Evolutionary conservation across 2,888 invertebrate genomes (phyloP), one percentile per base, ranked within the genome.

Genomic region (Mythimna albipuncta): DNA sequence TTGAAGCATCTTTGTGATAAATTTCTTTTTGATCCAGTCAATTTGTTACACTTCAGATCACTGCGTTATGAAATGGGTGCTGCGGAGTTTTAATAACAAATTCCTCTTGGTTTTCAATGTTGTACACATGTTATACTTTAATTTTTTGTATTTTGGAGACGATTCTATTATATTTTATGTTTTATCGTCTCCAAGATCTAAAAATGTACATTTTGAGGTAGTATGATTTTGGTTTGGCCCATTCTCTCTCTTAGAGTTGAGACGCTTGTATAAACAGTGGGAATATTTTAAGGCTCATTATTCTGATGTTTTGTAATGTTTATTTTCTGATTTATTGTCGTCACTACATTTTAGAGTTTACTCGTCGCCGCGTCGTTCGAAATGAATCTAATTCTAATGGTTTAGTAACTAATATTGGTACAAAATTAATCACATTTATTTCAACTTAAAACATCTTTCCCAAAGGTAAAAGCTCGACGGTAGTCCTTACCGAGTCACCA

Each of bases 1-100:
- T 89, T 85, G 82, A 85, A 62, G 70, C 69, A 59, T 72, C 64
- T 72, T 72, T 63, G 69, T 77, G 73, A 81, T 77, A 76, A 81
- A 82, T 84, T 79, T 77, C 62, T 74, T 79, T 86, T 76, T 81
- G 69, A 83, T 81, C 71, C 63, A 69, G 62, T 64, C 75, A 69
- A 85, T 85, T 85, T 78, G 58, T 77, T 72, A 75, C 71, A 64
- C 57, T 81, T 70, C 64, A 61, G 68, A 70, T 64, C 67, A 72
- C 50, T 54, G 21, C 52, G 55, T 66, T 68, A n/a, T 47, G 38
- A 52, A 65, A 73, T 73, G 64, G 44, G 32, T 47, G 54, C 16
- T 66, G 57, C 32, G 52, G n/a, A 26, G 7, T 61, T 81, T 80
- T 13, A 54, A 35, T 70, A 67, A 71, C 6, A 52, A 41, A 41